A percentile compares a stretch with the other conserved stretches of the same genome.
Conservation (phyloP, 35 echinoderm and acorn worm species). For the Heliocidaris tuberculata region DNA sequence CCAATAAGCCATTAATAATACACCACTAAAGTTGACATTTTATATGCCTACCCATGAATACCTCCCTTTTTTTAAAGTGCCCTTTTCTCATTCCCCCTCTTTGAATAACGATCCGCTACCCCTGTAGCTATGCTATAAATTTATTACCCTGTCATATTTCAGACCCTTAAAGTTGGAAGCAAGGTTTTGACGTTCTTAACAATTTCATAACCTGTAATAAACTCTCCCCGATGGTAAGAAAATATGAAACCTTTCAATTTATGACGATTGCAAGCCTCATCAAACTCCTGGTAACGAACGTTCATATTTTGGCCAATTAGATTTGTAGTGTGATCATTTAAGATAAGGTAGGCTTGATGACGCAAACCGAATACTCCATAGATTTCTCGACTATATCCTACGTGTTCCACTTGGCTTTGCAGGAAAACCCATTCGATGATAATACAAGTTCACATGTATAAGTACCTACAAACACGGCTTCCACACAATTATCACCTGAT, state of each 20-base stretch:
- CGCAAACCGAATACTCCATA: neutral
- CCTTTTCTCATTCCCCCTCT: no score
- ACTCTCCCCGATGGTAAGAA: neutral
- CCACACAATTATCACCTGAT: neutral
- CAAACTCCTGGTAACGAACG: neutral
- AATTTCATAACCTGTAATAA: neutral
- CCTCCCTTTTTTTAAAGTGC: no score
- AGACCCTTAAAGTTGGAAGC: neutral
- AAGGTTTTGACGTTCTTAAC: neutral
- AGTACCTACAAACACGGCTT: neutral
- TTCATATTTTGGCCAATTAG: neutral
- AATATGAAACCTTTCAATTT: neutral
- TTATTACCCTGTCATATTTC: no score
- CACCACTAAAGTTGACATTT: no score
- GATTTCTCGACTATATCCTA: neutral
- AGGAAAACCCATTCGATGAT: neutral
- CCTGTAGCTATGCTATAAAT: no score
- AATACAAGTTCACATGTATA: neutral
- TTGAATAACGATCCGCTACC: no score
- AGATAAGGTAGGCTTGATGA: neutral
- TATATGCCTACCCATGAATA: no score
- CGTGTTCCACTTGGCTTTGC: neutral
- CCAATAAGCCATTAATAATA: no score
- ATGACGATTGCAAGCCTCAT: neutral
- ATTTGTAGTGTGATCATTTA: neutral